Conservation (phyloP, 1,140 invertebrate species). For the Cyrtorhinus lividipennis region DNA sequence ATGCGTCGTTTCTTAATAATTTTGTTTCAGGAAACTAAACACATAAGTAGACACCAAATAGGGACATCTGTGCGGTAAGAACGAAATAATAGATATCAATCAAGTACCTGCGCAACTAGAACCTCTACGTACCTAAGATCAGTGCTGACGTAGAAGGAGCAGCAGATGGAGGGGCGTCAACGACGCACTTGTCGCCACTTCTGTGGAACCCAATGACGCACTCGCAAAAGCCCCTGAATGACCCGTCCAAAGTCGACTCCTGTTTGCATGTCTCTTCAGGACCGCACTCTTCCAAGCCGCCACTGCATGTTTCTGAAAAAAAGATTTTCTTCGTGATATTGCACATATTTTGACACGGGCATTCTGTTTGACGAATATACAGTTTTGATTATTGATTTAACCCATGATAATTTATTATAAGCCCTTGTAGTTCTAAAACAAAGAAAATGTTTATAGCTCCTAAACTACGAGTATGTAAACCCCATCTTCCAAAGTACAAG, state of each 20-base stretch:
- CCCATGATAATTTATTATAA: too few species aligned
- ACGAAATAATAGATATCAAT: too few species aligned
- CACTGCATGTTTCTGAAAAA: not conserved
- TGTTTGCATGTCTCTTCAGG: not conserved
- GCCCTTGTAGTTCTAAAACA: too few species aligned
- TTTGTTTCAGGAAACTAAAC: not conserved
- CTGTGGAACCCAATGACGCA: not conserved
- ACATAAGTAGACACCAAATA: not conserved
- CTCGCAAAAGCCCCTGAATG: not conserved
- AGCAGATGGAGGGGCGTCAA: not conserved
- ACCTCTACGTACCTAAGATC: not conserved
- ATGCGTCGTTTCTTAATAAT: not conserved
- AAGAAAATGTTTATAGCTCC: too few species aligned
- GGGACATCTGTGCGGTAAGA: not conserved
- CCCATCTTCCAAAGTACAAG: too few species aligned
- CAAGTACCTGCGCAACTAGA: too few species aligned
- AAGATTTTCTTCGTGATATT: too few species aligned
- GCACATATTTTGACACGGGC: too few species aligned
- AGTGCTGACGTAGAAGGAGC: not conserved
- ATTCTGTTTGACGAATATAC: too few species aligned
- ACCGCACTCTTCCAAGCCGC: not conserved
- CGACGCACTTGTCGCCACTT: not conserved
- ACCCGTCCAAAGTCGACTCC: not conserved
- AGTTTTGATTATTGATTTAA: too few species aligned
- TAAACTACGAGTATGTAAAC: too few species aligned